These are phyloP conservation scores for Stramonita haemastoma DNA, from an alignment of 2,888 invertebrate genomes.

Conservation along the genomic window DNA sequence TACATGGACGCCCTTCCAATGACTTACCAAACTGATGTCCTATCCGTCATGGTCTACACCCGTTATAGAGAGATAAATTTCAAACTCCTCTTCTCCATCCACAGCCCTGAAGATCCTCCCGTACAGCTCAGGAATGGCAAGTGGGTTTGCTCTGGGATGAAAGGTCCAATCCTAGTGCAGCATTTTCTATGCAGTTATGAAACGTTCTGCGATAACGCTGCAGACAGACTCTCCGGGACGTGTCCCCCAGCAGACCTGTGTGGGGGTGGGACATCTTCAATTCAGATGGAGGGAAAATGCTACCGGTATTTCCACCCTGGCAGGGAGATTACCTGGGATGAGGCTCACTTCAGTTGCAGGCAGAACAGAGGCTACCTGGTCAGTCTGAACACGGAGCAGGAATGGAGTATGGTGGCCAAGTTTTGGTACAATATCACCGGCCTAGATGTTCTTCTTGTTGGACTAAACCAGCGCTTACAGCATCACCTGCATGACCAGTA, in stretches of 20 bases:
- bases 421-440: not conserved
- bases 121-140: not conserved
- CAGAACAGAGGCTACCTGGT: not conserved
- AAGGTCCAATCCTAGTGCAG: not conserved
- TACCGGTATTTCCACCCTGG: not conserved
- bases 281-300: not conserved
- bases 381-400: conserved; percentile 2
- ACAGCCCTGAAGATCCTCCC: not conserved
- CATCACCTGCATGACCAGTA: not conserved
- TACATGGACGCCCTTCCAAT: no score
- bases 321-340: not conserved
- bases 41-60: not conserved
- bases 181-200: conserved; percentile 6
- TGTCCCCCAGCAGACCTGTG: not conserved
- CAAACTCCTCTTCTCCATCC: conserved; percentile 3
- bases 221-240: no score
- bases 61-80: not conserved
- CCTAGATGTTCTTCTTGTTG: not conserved
- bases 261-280: not conserved
- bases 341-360: not conserved
- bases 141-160: not conserved
- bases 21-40: not conserved
- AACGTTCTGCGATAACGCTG: not conserved
- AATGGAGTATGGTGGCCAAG: not conserved
- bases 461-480: not conserved